A percentile compares a stretch with the other conserved stretches of the same genome.
Evolutionary conservation across 30 jellyfish, hydroid and myxozoan species (phyloP).

Genomic region (Mastigias papua): DNA sequence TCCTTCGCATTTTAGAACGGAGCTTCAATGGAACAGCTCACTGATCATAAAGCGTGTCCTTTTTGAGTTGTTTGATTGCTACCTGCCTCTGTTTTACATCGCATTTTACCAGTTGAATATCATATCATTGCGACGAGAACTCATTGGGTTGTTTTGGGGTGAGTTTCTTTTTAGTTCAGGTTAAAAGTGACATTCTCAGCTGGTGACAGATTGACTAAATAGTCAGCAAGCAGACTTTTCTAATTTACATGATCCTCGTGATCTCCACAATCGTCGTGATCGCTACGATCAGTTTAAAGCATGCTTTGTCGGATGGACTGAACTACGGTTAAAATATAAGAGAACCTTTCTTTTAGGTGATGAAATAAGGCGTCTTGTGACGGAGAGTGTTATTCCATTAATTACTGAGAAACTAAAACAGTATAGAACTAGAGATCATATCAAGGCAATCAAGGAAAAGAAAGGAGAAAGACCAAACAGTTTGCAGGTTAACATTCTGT

Average conservation of each 20-base stretch:
- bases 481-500: slow-evolving; percentile 27
- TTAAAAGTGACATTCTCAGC: no score
- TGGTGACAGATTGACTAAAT: no score
- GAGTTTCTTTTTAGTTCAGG: no score
- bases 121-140: slow-evolving; percentile 82
- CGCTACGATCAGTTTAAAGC: no score
- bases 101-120: slow-evolving; percentile 93
- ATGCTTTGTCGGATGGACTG: no score
- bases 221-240: no score
- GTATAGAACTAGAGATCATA: slow-evolving; percentile 64
- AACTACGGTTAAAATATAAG: no score
- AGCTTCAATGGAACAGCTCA: slow-evolving; percentile 88
- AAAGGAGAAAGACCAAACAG: slow-evolving; percentile 67
- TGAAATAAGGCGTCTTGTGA: slow-evolving; percentile 92
- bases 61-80: slow-evolving; percentile 91
- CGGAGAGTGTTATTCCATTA: slow-evolving; percentile 85
- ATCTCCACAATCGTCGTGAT: no score
- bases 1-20: slow-evolving; percentile 66
- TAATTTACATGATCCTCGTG: not conserved
- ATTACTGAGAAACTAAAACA: slow-evolving; percentile 73
- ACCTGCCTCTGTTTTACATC: slow-evolving; percentile 89
- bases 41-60: slow-evolving; percentile 82
- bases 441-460: slow-evolving; percentile 58
- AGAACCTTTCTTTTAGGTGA: slow-evolving; percentile 68
- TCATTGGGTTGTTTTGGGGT: slow-evolving; percentile 98